Conservation (phyloP, 1,140 invertebrate genomes). For the Drosophila melanogaster region Release_6_plus_ISO1_MT NT_033779.5:7507001-7507500, state of each 20-base stretch:
- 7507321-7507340: constrained; percentile 39
- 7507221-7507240: no score
- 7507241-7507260: constrained; percentile 27
- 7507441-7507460: constrained; percentile 30
- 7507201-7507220: no score
- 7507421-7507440: constrained; percentile 22
- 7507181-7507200: background rate
- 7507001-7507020: constrained; percentile 39
- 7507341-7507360: constrained; percentile 38
- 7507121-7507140: constrained; percentile 17
- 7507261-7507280: constrained; percentile 19
- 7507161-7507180: no score
- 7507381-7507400: constrained; percentile 56
- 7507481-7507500: constrained; percentile 24
- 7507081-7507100: background rate
- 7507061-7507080: constrained; percentile 10
- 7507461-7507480: constrained; percentile 14
- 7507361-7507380: constrained; percentile 37
- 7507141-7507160: background rate
- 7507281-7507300: constrained; percentile 44
- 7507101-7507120: constrained; percentile 1
- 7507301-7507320: constrained; percentile 40
- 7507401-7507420: constrained; percentile 63
- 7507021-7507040: background rate
- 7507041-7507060: background rate